Percentiles rank a stretch among this genome's conserved stretches.
These are phyloP conservation scores for Sturnira hondurensis DNA, from an alignment of 2,113 vertebrate species.

Conservation along the genomic window DNA sequence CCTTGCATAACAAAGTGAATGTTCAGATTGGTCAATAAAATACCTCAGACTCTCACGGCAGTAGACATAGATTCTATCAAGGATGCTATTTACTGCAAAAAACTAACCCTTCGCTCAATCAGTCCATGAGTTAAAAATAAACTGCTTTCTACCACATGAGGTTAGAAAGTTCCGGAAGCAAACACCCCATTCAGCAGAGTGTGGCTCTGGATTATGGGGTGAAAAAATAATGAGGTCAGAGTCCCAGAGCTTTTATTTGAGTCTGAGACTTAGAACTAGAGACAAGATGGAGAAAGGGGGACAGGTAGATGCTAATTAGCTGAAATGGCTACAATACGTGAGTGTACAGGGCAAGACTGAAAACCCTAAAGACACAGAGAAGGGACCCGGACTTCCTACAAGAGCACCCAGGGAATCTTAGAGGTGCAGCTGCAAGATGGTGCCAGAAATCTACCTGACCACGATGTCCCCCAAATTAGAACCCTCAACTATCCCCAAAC, in stretches of 20 bases:
- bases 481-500: not conserved
- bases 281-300: not conserved
- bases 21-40: not conserved
- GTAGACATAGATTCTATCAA: not conserved
- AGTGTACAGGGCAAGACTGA: not conserved
- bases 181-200: not conserved
- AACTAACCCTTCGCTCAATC: not conserved
- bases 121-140: not conserved
- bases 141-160: accelerated
- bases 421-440: accelerated
- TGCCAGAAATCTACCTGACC: not conserved
- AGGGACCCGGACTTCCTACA: accelerated
- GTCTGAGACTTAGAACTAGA: not conserved
- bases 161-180: not conserved
- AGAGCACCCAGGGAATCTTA: not conserved
- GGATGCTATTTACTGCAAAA: not conserved
- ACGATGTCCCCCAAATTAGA: not conserved
- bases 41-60: not conserved
- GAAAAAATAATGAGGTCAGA: not conserved
- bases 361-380: not conserved
- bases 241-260: not conserved
- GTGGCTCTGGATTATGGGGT: not conserved
- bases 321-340: not conserved
- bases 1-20: not conserved
- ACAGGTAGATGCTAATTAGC: not conserved